Evolutionary conservation across 2,797 vertebrate genomes (phyloP).

Genomic region (Pitangus sulphuratus): DNA sequence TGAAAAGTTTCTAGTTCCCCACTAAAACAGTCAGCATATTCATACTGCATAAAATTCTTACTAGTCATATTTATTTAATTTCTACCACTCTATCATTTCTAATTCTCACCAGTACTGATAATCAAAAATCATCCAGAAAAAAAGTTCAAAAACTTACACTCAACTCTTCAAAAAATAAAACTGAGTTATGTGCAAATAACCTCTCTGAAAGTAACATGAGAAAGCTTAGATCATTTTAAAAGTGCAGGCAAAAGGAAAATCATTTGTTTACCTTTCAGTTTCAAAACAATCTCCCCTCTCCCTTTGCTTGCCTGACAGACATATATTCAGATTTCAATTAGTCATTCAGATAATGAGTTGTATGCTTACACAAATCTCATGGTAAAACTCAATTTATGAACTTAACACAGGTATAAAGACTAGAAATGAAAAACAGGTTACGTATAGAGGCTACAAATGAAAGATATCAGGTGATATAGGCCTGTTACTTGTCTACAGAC

Average conservation of each 20-base stretch:
- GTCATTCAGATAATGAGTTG: neutral
- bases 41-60: neutral
- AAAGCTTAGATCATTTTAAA: neutral
- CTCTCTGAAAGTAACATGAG: neutral
- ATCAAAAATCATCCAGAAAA: neutral
- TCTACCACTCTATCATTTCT: neutral
- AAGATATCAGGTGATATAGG: neutral
- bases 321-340: neutral
- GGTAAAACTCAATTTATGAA: neutral
- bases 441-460: neutral
- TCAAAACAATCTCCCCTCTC: neutral
- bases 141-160: neutral
- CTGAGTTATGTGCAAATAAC: neutral
- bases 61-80: neutral
- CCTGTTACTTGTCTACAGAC: neutral
- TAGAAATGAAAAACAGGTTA: neutral
- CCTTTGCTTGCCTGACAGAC: neutral
- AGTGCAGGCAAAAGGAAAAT: neutral
- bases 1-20: neutral
- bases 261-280: neutral
- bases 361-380: neutral
- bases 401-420: neutral
- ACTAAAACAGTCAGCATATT: neutral
- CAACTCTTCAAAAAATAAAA: neutral
- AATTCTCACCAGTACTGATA: neutral